phyloP scores from a whole-genome alignment of 2,113 vertebrate genomes.

The Colius striatus region DNA sequence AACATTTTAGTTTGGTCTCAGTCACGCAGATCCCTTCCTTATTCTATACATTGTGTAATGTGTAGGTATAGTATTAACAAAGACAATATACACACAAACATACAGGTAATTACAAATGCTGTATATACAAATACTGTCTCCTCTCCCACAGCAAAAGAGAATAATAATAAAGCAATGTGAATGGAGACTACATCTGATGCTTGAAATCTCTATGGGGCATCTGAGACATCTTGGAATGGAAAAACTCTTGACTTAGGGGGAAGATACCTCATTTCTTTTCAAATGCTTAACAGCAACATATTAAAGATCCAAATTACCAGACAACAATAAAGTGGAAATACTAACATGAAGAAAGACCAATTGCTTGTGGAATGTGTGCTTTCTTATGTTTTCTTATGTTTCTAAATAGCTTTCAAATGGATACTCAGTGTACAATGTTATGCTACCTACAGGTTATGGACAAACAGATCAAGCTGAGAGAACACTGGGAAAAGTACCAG shows the following conservation, averaged over 20 bases:
- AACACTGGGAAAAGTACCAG: not conserved
- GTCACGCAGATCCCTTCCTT: not conserved
- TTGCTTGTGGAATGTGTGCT: not conserved
- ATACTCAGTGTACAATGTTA: not conserved
- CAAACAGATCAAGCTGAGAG: not conserved
- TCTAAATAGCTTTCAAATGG: not conserved
- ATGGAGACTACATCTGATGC: fast-evolving
- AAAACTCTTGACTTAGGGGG: not conserved
- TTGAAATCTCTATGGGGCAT: not conserved
- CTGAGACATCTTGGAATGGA: not conserved
- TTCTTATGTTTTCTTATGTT: not conserved
- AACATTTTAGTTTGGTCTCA: not conserved
- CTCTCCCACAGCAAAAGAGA: not conserved
- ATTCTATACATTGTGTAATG: not conserved
- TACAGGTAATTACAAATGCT: too few relatives aligned
- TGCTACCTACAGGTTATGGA: not conserved
- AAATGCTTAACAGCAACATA: not conserved
- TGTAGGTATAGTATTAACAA: not conserved
- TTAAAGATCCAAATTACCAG: not conserved
- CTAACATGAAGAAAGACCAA: not conserved
- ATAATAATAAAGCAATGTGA: not conserved
- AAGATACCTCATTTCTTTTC: not conserved
- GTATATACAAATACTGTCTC: not conserved
- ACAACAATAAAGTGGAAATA: not conserved
- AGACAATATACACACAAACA: not conserved